Conservation (phyloP, 92 coral and sea anemone species). For the Paramuricea clavata region DNA sequence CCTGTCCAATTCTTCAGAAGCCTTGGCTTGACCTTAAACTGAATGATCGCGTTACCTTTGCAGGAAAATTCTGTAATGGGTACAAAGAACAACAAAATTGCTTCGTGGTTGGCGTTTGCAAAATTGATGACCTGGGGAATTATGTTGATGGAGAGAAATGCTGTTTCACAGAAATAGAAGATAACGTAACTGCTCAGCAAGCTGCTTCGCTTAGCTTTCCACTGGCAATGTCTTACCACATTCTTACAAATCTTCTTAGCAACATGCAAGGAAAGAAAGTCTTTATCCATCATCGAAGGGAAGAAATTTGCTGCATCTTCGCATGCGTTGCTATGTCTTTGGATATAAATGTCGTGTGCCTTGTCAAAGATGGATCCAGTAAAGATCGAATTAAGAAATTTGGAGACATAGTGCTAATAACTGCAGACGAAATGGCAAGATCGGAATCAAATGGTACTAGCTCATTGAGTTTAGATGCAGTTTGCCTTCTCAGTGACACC, state of each 20-base stretch:
- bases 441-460: conserved; percentile 6
- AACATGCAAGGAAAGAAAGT: conserved; percentile 15
- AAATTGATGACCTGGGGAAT: neutral
- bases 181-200: neutral
- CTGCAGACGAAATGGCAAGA: neutral
- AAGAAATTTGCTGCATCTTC: conserved; percentile 2
- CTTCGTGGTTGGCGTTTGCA: conserved; percentile 7
- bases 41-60: neutral
- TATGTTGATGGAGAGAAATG: neutral
- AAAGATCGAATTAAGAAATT: neutral
- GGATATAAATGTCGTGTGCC: neutral
- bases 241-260: neutral
- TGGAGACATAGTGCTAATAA: neutral
- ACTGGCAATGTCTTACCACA: conserved; percentile 28
- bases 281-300: neutral
- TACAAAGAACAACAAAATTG: too few species aligned
- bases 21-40: neutral
- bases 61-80: neutral
- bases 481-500: conserved; percentile 63
- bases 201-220: conserved; percentile 16
- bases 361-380: neutral
- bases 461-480: conserved; percentile 31
- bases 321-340: neutral
- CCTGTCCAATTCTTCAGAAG: neutral
- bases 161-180: neutral